Conservation (phyloP, 2,797 vertebrate species). For the Momotus momota region DNA sequence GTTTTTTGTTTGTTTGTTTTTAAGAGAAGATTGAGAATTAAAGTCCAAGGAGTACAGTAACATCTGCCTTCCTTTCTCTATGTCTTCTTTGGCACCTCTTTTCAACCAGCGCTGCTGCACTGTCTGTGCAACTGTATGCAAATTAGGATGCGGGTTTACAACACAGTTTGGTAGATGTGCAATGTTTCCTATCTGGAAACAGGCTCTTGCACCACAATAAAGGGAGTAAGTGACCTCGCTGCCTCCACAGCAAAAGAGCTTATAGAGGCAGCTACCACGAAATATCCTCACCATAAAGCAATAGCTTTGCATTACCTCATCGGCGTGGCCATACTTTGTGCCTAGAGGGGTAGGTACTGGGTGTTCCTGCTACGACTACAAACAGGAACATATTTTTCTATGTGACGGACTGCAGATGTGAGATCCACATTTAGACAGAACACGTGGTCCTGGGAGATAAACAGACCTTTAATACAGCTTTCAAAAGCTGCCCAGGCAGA, state of each 20-base stretch:
- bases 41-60: neutral
- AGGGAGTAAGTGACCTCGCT: neutral
- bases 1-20: neutral
- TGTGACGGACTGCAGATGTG: slow-evolving; percentile 45
- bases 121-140: neutral
- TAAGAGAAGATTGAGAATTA: neutral
- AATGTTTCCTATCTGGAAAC: neutral
- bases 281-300: neutral
- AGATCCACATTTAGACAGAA: slow-evolving; percentile 50
- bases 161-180: neutral
- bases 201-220: neutral
- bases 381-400: slow-evolving; percentile 53
- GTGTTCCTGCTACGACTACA: slow-evolving; percentile 11
- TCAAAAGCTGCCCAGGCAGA: slow-evolving; percentile 29
- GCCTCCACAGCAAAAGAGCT: neutral
- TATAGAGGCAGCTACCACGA: neutral
- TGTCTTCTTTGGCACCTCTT: neutral
- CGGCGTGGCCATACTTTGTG: neutral
- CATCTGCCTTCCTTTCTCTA: neutral
- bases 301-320: slow-evolving; percentile 45
- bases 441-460: slow-evolving; percentile 41
- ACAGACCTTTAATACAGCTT: slow-evolving; percentile 47
- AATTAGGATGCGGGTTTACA: neutral
- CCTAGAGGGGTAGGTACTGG: slow-evolving; percentile 36
- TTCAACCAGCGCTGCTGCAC: neutral